Conservation (phyloP, 2,113 vertebrate species). For the Haplochromis vanheusdeni region DNA sequence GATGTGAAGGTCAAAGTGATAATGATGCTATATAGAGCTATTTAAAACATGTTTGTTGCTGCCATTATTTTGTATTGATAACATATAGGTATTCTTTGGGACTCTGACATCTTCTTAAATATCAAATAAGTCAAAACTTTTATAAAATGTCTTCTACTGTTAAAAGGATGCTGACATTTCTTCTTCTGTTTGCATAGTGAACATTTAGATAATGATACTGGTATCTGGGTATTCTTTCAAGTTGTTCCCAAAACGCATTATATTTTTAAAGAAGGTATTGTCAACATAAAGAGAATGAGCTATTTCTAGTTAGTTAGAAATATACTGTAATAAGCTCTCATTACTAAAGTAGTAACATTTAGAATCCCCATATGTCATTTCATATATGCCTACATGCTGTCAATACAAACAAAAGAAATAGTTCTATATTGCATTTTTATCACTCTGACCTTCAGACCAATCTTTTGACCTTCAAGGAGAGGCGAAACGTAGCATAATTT, state of each 20-base stretch:
- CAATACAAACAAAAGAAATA: not conserved
- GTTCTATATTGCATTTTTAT: not conserved
- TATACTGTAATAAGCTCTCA: not conserved
- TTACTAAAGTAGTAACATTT: not conserved
- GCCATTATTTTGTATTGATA: not conserved
- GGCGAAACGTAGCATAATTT: not conserved
- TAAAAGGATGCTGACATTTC: not conserved
- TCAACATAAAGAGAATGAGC: not conserved
- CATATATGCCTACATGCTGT: not conserved
- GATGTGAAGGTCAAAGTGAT: not conserved
- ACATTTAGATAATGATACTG: not conserved
- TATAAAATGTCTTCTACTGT: not conserved
- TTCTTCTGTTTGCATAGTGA: not conserved
- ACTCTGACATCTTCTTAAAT: not conserved
- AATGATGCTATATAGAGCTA: no score
- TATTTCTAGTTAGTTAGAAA: not conserved
- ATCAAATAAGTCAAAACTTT: not conserved
- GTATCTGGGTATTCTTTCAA: not conserved
- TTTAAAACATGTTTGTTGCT: no score
- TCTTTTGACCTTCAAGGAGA: not conserved
- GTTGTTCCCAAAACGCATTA: not conserved
- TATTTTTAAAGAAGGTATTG: not conserved
- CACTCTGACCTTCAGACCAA: not conserved
- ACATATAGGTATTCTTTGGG: not conserved
- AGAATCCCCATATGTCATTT: not conserved